Conservation (phyloP, 2,888 invertebrate genomes). For the Pharmacophagus antenor region DNA sequence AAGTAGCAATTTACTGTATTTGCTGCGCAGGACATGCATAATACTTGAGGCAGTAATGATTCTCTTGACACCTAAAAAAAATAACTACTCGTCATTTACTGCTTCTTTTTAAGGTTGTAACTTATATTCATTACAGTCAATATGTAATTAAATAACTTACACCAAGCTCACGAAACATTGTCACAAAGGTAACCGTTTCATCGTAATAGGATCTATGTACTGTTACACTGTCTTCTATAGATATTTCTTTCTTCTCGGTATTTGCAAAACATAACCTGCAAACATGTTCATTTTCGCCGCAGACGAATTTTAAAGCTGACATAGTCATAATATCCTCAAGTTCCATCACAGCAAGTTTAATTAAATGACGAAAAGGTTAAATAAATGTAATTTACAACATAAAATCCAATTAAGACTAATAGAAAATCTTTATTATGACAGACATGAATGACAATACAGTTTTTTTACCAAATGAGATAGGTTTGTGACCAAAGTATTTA, state of each 20-base stretch:
- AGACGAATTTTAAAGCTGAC: slow-evolving; percentile 52
- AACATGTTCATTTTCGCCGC: slow-evolving; percentile 50
- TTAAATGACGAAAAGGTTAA: too few species aligned
- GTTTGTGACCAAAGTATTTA: too few species aligned
- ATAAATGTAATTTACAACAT: too few species aligned
- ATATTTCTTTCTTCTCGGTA: slow-evolving; percentile 44
- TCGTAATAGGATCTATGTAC: slow-evolving; percentile 49
- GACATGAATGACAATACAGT: too few species aligned
- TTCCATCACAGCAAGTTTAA: slow-evolving; percentile 42
- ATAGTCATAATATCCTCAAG: slow-evolving; percentile 34
- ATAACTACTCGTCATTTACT: background rate
- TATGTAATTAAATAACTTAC: slow-evolving; percentile 45
- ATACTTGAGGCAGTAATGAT: slow-evolving; percentile 49
- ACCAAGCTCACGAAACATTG: slow-evolving; percentile 54
- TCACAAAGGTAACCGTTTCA: slow-evolving; percentile 47
- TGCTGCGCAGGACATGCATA: slow-evolving; percentile 57
- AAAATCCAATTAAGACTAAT: too few species aligned
- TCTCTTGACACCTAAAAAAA: slow-evolving; percentile 47
- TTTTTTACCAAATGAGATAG: too few species aligned
- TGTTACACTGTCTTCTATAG: slow-evolving; percentile 46
- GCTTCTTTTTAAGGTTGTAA: background rate
- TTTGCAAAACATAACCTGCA: slow-evolving; percentile 68
- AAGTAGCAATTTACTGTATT: slow-evolving; percentile 52
- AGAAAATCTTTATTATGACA: too few species aligned
- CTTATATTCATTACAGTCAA: background rate